Evolutionary conservation across 2,797 vertebrate genomes (phyloP), one percentile per base, ranked within the genome.

Genomic region (Amblyopsis hoosieri): DNA sequence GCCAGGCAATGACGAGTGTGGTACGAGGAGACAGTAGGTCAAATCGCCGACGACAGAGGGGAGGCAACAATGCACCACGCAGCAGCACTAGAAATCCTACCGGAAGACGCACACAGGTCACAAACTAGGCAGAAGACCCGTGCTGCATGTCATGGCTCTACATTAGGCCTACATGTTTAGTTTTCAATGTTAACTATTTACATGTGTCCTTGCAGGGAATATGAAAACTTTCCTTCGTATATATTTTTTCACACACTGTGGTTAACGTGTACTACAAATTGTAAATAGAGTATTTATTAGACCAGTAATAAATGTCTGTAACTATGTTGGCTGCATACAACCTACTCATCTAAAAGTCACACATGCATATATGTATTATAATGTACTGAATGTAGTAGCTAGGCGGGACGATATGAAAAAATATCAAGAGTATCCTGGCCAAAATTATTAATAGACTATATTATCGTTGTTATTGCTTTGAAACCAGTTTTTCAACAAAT

Each of bases 281-380:
- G 93, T 95, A 95, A 95, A 94, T 94, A 96, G 85, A 85, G 85
- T 96, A 96, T 95, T 96, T 95, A 95, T 97, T 95, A 92, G 89
- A 85, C 55, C 66, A 76, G 57, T 57, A 65, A 71, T 64, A 49
- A 45, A 74, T 69, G 61, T 64, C 29, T 56, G 50, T 81, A 49
- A 79, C 52, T 68, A 66, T 4, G 15, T 51, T 51, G 17, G 42
- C 6, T 71, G 6, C n/a, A 45, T 46, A 17, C 65, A 67, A 54
- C 14, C 37, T 12, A 49, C 9, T 60, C 15, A 23, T 62, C 3
- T 14, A 11, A 14, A 54, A 23, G 10, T n/a, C 8, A 46, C 3
- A 42, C 8, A 42, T 42, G 37, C 8, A 42, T 42, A 10, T 42
- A 9, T 3, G 23, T 29, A 29, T 4, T 29, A 29, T 29, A 29